These are phyloP conservation scores for Natrix natrix DNA, from an alignment of 2,797 vertebrate genomes.

Conservation along the genomic window DNA sequence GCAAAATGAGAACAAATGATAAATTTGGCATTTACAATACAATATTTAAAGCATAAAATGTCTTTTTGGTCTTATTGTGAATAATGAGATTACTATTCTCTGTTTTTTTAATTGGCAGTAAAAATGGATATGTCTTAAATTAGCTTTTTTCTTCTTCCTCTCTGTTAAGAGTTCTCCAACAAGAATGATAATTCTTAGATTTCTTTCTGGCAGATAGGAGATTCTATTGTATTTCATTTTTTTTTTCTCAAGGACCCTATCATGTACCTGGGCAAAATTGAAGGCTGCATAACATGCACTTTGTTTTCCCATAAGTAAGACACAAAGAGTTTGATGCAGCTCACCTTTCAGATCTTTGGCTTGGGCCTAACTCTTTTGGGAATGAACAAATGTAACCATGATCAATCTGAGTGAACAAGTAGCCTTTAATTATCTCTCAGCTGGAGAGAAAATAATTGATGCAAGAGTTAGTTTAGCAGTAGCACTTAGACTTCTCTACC, in stretches of 20 bases:
- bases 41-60: not conserved
- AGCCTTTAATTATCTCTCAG: not conserved
- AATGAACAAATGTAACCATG: too few relatives aligned
- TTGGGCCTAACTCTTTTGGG: not conserved
- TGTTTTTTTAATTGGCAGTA: not conserved
- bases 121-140: not conserved
- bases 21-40: not conserved
- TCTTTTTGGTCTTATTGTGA: not conserved
- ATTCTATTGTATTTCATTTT: not conserved
- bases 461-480: not conserved
- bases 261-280: not conserved
- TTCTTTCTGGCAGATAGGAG: not conserved
- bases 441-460: not conserved
- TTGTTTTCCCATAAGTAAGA: not conserved
- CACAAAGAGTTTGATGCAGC: not conserved
- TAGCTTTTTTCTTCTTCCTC: not conserved
- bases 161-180: not conserved
- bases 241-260: not conserved
- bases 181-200: not conserved
- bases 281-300: not conserved
- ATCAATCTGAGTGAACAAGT: not conserved
- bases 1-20: not conserved
- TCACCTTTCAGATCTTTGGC: not conserved
- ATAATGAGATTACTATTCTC: not conserved
- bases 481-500: not conserved